Conservation (phyloP, 2,888 invertebrate genomes). For the Lasioglossum villosulum region DNA sequence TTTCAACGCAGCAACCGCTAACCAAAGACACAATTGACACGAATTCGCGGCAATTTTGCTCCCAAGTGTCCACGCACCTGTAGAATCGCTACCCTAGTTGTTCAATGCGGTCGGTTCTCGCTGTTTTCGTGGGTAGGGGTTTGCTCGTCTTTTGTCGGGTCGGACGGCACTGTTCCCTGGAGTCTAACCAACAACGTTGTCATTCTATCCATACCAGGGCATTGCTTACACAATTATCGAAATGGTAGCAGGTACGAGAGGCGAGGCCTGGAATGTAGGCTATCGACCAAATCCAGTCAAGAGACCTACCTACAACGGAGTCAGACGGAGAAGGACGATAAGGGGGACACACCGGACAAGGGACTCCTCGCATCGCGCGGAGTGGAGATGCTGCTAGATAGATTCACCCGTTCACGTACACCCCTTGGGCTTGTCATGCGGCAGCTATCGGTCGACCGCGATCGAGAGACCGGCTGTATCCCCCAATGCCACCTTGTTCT, state of each 20-base stretch:
- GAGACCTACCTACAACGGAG: constrained; percentile 42
- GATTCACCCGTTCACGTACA: constrained; percentile 76
- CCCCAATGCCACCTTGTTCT: constrained; percentile 74
- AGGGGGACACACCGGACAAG: constrained; percentile 63
- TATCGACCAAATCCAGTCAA: constrained; percentile 68
- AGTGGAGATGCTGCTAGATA: constrained; percentile 66
- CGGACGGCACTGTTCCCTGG: not conserved
- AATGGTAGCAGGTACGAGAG: constrained; percentile 61
- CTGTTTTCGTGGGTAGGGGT: not conserved
- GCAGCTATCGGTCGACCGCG: constrained; percentile 73
- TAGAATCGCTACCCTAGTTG: not conserved
- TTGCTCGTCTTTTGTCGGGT: not conserved
- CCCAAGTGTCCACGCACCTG: not conserved
- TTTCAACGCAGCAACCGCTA: not conserved
- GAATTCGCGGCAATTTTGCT: not conserved
- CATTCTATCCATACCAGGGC: constrained; percentile 51
- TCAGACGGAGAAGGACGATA: constrained; percentile 17
- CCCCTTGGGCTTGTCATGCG: constrained; percentile 77
- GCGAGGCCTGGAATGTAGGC: constrained; percentile 67
- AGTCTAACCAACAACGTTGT: constrained; percentile 30
- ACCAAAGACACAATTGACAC: not conserved
- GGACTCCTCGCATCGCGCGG: constrained; percentile 66
- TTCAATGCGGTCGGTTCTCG: not conserved
- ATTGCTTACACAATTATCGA: constrained; percentile 65
- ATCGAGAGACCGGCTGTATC: constrained; percentile 74